Evolutionary conservation across 2,797 vertebrate genomes (phyloP).

Genomic region (Arnoldichthys spilopterus): DNA sequence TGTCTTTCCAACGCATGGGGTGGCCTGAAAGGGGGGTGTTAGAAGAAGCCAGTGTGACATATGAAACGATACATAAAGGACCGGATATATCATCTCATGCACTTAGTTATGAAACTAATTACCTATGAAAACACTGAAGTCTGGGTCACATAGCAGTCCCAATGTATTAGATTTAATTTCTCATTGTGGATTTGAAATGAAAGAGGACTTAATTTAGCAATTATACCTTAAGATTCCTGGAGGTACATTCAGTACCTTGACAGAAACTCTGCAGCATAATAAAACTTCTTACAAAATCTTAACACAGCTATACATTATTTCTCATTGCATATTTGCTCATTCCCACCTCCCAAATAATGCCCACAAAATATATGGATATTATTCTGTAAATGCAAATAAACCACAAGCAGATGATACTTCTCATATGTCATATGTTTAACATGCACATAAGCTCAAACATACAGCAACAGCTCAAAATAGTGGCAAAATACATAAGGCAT

Average conservation of each 20-base stretch:
- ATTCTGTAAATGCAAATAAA: conserved; percentile 3
- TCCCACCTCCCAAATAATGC: no score
- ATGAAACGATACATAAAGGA: background rate
- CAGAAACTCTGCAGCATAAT: no score
- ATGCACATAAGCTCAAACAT: no score
- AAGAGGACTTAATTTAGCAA: no score
- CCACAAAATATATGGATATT: background rate
- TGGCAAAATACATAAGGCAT: background rate
- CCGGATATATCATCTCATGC: background rate
- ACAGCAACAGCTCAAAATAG: conserved; percentile 27
- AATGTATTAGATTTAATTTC: no score
- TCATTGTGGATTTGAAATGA: background rate
- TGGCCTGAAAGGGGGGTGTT: conserved; percentile 33
- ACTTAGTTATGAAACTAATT: conserved; percentile 24
- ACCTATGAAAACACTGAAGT: background rate
- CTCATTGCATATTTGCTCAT: background rate
- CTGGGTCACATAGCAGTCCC: background rate
- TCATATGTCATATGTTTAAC: background rate
- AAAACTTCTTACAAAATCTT: no score
- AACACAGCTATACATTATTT: no score
- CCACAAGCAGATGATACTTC: conserved; percentile 11
- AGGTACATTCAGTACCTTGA: no score
- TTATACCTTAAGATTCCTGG: no score
- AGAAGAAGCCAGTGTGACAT: conserved; percentile 26
- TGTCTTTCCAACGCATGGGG: conserved; percentile 36